These are phyloP conservation scores for Crepidodera aurea DNA, from an alignment of 2,888 invertebrate species.

Conservation along the genomic window DNA sequence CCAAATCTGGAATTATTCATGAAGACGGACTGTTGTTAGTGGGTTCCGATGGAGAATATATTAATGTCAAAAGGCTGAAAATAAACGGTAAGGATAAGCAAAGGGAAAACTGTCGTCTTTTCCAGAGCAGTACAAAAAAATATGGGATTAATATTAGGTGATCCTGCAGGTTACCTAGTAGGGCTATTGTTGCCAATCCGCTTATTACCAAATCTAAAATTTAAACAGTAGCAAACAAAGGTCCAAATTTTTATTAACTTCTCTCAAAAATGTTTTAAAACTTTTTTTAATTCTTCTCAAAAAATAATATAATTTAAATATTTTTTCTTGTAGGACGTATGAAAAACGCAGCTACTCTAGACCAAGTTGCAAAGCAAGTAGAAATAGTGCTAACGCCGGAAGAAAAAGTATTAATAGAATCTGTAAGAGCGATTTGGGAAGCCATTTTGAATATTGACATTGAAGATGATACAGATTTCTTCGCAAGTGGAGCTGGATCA, in stretches of 20 bases:
- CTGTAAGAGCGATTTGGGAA: slow-evolving; percentile 78
- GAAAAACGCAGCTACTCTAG: slow-evolving; percentile 82
- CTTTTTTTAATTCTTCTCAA: too few relatives aligned
- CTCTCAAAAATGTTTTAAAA: too few relatives aligned
- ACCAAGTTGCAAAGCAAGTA: slow-evolving; percentile 67
- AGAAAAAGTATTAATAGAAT: slow-evolving; percentile 74
- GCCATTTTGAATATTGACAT: slow-evolving; percentile 81
- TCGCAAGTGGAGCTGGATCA: slow-evolving; percentile 93
- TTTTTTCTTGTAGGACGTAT: slow-evolving; percentile 69
- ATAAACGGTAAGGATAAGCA: slow-evolving; percentile 48
- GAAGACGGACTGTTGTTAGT: slow-evolving; percentile 80
- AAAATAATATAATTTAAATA: too few relatives aligned
- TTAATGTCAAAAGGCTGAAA: slow-evolving; percentile 63
- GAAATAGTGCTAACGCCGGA: slow-evolving; percentile 74
- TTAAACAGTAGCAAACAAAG: too few relatives aligned
- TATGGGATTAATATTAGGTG: too few relatives aligned
- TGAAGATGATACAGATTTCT: slow-evolving; percentile 87
- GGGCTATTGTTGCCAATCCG: too few relatives aligned
- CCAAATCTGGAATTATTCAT: slow-evolving; percentile 75
- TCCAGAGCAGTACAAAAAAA: too few relatives aligned
- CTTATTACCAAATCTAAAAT: too few relatives aligned
- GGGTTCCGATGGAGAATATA: slow-evolving; percentile 81
- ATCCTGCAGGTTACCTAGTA: too few relatives aligned
- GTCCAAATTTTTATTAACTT: too few relatives aligned
- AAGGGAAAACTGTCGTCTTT: neutral